Evolutionary conservation across 2,888 invertebrate species (phyloP).

Genomic region (Cryptocephalus moraei): DNA sequence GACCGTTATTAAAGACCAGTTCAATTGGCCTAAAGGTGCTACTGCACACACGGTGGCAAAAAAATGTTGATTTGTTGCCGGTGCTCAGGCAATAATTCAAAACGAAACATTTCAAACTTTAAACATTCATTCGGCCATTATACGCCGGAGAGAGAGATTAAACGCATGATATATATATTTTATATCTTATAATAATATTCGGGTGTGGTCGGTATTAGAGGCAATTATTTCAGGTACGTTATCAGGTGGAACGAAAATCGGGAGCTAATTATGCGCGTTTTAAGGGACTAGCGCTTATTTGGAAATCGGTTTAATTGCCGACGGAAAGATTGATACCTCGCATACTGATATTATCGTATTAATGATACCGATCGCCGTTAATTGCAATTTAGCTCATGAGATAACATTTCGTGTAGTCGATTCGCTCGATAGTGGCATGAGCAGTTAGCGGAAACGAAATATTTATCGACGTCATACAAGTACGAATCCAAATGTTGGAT

Average conservation of each 20-base stretch:
- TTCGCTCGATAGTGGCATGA: no score
- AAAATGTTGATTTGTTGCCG: not conserved
- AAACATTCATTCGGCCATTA: not conserved
- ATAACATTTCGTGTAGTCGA: no score
- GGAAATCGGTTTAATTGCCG: no score
- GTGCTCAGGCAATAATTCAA: not conserved
- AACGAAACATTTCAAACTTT: not conserved
- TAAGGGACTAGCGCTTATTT: no score
- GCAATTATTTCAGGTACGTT: not conserved
- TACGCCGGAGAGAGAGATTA: not conserved
- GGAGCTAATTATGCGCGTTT: no score
- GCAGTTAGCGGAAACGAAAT: no score
- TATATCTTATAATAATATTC: not conserved
- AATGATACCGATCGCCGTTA: no score
- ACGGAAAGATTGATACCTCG: no score
- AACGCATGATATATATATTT: not conserved
- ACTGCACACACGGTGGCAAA: not conserved
- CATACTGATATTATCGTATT: no score
- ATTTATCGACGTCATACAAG: no score
- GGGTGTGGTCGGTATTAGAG: not conserved
- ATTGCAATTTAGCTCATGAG: no score
- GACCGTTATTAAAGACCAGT: not conserved
- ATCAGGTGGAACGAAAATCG: not conserved
- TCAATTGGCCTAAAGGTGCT: not conserved
- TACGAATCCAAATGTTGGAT: no score